Conservation (phyloP, 2,797 vertebrate species). For the Nasua narica region DNA sequence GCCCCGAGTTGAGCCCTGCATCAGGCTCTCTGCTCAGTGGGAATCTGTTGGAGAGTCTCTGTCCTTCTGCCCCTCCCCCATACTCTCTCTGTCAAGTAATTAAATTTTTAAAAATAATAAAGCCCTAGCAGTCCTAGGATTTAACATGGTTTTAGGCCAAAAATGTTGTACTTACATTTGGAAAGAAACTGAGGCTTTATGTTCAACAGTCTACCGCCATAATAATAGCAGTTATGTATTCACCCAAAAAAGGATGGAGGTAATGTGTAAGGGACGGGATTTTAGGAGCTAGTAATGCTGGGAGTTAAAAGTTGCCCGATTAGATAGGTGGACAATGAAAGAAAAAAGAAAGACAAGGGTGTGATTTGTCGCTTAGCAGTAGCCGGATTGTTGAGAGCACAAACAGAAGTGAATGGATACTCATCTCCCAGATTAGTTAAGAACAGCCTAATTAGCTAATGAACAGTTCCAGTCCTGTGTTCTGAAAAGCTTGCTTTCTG, state of each 20-base stretch:
- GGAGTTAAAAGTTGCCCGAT: neutral
- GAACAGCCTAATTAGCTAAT: slow-evolving; percentile 73
- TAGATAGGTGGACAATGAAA: neutral
- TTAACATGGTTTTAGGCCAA: neutral
- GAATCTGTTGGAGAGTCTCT: neutral
- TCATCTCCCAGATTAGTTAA: slow-evolving; percentile 70
- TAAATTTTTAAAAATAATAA: neutral
- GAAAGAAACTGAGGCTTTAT: neutral
- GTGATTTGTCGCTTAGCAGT: neutral
- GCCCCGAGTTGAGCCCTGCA: neutral
- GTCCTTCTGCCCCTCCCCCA: neutral
- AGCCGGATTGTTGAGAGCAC: neutral
- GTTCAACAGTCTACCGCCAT: neutral
- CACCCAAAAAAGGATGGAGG: neutral
- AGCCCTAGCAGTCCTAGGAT: neutral
- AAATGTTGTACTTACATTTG: neutral
- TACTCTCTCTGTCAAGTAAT: neutral
- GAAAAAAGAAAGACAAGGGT: neutral
- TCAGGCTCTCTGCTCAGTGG: neutral
- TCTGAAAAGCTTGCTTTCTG: slow-evolving; percentile 44
- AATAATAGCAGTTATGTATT: neutral
- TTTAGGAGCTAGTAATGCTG: neutral
- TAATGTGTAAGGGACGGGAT: neutral
- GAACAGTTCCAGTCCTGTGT: slow-evolving; percentile 41
- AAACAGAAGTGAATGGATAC: slow-evolving; percentile 59